These are phyloP conservation scores for Lepeophtheirus salmonis DNA, from an alignment of 1,140 invertebrate species.

Conservation along the genomic window DNA sequence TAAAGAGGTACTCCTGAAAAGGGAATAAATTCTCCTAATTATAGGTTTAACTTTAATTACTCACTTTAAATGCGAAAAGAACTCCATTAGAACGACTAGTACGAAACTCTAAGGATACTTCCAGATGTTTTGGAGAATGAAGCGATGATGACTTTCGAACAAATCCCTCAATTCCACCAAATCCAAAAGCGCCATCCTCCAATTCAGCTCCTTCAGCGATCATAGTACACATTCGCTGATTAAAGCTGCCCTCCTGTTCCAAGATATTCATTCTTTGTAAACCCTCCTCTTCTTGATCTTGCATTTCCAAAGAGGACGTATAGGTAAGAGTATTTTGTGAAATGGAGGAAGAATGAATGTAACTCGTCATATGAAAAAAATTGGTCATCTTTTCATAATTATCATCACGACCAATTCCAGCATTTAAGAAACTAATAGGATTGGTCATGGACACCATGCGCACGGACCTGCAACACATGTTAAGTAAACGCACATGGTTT, in stretches of 20 bases:
- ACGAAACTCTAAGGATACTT: background rate
- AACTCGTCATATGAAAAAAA: background rate
- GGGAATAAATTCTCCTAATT: too few relatives aligned
- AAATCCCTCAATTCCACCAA: background rate
- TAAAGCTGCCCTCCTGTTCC: background rate
- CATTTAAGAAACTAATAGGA: conserved; percentile 5
- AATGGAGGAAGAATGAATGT: background rate
- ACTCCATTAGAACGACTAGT: background rate
- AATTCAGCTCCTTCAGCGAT: background rate
- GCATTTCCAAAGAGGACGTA: background rate
- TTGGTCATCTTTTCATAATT: background rate
- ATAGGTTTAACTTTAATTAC: too few relatives aligned
- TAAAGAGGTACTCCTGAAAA: too few relatives aligned
- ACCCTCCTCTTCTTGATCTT: background rate
- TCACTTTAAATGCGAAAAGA: background rate
- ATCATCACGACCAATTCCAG: conserved; percentile 3
- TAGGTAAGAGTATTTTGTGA: background rate
- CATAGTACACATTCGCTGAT: background rate
- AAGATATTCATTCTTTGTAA: too few relatives aligned
- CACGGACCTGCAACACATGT: too few relatives aligned
- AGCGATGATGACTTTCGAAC: background rate
- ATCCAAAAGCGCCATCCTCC: background rate
- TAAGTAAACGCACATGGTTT: too few relatives aligned
- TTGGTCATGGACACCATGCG: conserved; percentile 3
- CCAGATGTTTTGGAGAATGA: background rate